Conservation (phyloP, 2,888 invertebrate species). For the Ceratothoa steindachneri region DNA sequence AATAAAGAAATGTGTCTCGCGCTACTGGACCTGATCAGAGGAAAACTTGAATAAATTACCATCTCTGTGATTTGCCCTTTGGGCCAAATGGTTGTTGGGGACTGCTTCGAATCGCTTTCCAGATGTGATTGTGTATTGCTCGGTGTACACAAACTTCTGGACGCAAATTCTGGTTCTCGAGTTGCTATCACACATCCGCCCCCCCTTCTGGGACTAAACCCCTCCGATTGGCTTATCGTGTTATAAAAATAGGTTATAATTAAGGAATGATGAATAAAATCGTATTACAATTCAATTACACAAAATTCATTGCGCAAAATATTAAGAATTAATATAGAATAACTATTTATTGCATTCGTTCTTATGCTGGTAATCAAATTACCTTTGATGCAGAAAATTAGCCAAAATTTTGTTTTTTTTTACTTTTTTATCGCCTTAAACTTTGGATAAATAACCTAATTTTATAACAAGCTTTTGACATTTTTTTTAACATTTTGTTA, state of each 20-base stretch:
- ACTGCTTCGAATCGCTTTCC: conserved; percentile 1
- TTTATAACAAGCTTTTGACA: no score
- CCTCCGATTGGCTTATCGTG: not conserved
- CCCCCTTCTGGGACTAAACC: not conserved
- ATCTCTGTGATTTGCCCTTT: not conserved
- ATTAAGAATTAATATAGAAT: no score
- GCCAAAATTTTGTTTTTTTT: no score
- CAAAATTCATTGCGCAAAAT: no score
- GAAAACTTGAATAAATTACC: not conserved
- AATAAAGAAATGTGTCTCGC: not conserved
- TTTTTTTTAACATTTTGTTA: no score
- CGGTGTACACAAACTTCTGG: not conserved
- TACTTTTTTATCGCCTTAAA: no score
- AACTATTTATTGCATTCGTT: no score
- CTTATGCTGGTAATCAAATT: no score
- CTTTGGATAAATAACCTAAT: no score
- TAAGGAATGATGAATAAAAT: no score
- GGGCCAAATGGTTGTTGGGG: not conserved
- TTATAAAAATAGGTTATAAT: not conserved
- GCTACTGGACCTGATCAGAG: not conserved
- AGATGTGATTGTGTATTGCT: not conserved
- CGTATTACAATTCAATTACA: no score
- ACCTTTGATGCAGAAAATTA: no score
- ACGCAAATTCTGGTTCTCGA: not conserved
- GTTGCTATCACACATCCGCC: not conserved